Evolutionary conservation across 2,113 vertebrate species (phyloP).

Genomic region (Lampris megalopsis): DNA sequence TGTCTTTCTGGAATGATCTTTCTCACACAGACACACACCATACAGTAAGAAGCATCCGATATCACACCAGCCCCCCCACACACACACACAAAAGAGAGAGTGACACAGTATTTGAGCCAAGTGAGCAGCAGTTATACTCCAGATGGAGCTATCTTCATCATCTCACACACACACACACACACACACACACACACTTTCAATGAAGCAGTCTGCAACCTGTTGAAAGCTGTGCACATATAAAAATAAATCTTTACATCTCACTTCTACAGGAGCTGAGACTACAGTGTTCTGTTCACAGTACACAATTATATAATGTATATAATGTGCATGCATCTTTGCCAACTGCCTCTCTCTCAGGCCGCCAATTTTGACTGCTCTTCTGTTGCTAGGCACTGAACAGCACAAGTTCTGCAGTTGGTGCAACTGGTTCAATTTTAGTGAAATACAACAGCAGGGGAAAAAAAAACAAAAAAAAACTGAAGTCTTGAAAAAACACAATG

Average conservation of each 20-base stretch:
- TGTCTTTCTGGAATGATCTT: conserved; percentile 24
- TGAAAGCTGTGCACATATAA: background rate
- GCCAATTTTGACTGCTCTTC: no score
- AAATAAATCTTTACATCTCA: conserved; percentile 3
- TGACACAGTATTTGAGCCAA: conserved; percentile 52
- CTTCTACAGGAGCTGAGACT: background rate
- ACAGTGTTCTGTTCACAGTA: no score
- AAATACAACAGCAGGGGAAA: no score
- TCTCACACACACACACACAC: conserved; percentile 11
- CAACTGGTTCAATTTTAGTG: no score
- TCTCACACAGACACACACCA: background rate
- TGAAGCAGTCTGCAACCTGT: conserved; percentile 6
- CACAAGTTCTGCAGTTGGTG: no score
- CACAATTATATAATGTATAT: background rate
- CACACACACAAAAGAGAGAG: conserved; percentile 45
- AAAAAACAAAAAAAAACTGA: background rate
- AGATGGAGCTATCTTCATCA: conserved; percentile 51
- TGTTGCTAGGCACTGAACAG: no score
- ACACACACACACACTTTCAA: conserved; percentile 1
- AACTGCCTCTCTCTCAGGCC: background rate
- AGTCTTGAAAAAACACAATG: background rate
- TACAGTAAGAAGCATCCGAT: conserved; percentile 41
- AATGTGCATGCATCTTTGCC: background rate
- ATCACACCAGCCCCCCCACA: conserved; percentile 58
- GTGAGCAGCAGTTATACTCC: conserved; percentile 66